Conservation (phyloP, 1,140 invertebrate species). For the Drosophila nigromelanica region DNA sequence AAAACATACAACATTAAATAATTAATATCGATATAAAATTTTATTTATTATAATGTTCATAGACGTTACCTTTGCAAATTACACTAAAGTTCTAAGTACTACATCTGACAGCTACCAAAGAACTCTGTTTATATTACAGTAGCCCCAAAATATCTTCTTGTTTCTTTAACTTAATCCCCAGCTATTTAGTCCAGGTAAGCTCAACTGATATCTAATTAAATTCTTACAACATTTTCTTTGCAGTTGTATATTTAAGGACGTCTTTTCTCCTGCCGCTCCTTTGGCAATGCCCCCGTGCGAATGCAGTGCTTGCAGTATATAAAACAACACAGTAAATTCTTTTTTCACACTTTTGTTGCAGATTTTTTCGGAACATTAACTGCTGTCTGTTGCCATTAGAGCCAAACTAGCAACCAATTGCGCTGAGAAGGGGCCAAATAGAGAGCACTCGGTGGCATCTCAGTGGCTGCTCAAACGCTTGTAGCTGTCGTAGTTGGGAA, state of each 20-base stretch:
- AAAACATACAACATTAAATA: too few relatives aligned
- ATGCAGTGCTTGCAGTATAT: conserved; percentile 14
- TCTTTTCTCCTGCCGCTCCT: background rate
- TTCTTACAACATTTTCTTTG: conserved; percentile 48
- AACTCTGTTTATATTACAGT: too few relatives aligned
- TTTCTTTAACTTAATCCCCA: conserved; percentile 28
- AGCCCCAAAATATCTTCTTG: background rate
- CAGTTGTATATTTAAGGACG: conserved; percentile 18
- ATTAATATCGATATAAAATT: too few relatives aligned
- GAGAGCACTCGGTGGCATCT: conserved; percentile 2
- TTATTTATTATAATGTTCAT: too few relatives aligned
- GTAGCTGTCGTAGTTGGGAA: conserved; percentile 41
- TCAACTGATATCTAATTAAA: conserved; percentile 54
- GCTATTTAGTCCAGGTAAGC: conserved; percentile 17
- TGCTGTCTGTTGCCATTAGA: conserved; percentile 73
- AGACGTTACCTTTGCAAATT: too few relatives aligned
- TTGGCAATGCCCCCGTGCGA: background rate
- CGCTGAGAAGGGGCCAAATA: conserved; percentile 42
- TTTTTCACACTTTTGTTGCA: conserved; percentile 64
- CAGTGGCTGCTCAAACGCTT: conserved; percentile 24
- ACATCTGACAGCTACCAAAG: too few relatives aligned
- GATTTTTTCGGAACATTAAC: conserved; percentile 72
- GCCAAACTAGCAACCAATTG: conserved; percentile 69
- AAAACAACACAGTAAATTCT: conserved; percentile 37
- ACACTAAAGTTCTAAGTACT: background rate